Percentiles rank a stretch among this genome's conserved stretches.
These are phyloP conservation scores for Piaya cayana DNA, from an alignment of 2,113 vertebrate genomes.

Conservation along the genomic window DNA sequence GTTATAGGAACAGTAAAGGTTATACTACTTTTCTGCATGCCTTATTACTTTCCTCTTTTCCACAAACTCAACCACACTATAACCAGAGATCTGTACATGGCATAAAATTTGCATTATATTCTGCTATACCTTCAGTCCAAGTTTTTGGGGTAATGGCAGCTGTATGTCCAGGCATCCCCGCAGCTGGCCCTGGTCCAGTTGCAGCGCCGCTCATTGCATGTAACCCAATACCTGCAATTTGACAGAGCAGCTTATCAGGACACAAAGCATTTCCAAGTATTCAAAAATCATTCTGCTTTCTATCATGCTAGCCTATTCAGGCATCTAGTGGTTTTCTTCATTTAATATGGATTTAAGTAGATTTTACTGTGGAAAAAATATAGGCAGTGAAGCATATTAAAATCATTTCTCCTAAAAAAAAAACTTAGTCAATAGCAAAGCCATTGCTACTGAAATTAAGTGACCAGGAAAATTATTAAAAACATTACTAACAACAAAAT, in stretches of 20 bases:
- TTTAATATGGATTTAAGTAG: not conserved
- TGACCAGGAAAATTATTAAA: not conserved
- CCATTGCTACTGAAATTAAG: not conserved
- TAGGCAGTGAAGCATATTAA: not conserved
- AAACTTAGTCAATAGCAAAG: not conserved
- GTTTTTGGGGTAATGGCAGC: constrained; percentile 79
- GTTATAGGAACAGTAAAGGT: not conserved
- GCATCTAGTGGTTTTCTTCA: not conserved
- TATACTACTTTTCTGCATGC: not conserved
- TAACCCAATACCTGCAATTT: constrained; percentile 78
- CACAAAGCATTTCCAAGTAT: not conserved
- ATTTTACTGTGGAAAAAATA: not conserved
- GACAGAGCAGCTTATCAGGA: not conserved
- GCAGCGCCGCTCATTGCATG: constrained; percentile 76
- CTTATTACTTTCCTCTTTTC: not conserved
- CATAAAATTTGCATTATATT: not conserved
- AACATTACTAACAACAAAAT: not conserved
- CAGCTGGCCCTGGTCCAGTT: constrained; percentile 73
- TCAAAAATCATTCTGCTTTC: not conserved
- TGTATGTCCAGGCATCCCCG: constrained; percentile 77
- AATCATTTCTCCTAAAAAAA: not conserved
- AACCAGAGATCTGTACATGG: not conserved
- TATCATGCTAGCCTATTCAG: not conserved
- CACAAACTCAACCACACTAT: not conserved
- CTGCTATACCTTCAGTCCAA: constrained; percentile 79